Evolutionary conservation across 2,888 invertebrate genomes (phyloP).

Genomic region (Terebella lapidaria): DNA sequence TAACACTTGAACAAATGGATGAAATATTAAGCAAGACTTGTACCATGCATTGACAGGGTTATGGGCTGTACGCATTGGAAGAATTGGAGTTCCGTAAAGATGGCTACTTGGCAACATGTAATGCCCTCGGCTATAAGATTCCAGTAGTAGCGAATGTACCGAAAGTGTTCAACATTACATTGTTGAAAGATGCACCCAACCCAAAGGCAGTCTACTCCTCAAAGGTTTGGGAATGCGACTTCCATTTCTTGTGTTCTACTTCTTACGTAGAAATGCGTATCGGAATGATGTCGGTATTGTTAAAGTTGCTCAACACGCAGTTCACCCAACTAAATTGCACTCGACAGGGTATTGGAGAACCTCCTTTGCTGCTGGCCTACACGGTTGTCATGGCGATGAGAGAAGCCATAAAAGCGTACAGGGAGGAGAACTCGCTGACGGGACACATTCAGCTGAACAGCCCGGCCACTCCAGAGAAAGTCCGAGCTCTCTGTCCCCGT

Average conservation of each 20-base stretch:
- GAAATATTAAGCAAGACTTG: too few relatives aligned
- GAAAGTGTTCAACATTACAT: slow-evolving; percentile 18
- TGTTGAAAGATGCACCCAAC: slow-evolving; percentile 15
- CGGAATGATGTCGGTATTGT: too few relatives aligned
- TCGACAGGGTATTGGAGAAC: slow-evolving; percentile 96
- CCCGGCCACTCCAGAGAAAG: slow-evolving; percentile 82
- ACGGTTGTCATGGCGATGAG: slow-evolving; percentile 85
- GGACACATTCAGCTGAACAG: slow-evolving; percentile 64
- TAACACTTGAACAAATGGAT: too few relatives aligned
- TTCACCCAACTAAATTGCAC: too few relatives aligned
- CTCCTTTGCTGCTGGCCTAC: slow-evolving; percentile 85
- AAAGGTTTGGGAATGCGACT: too few relatives aligned
- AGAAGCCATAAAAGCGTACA: slow-evolving; percentile 71
- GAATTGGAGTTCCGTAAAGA: slow-evolving; percentile 80
- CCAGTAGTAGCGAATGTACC: slow-evolving; percentile 13
- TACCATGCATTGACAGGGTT: slow-evolving; percentile 70
- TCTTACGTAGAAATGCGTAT: too few relatives aligned
- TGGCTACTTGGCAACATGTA: slow-evolving; percentile 60
- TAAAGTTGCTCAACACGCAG: too few relatives aligned
- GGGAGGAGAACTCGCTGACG: slow-evolving; percentile 66
- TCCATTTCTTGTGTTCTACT: too few relatives aligned
- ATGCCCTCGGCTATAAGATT: slow-evolving; percentile 2
- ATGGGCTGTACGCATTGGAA: slow-evolving; percentile 85
- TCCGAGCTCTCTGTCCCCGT: too few relatives aligned
- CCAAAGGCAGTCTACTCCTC: slow-evolving; percentile 19